Conservation (phyloP, 1,140 invertebrate genomes). For the Aradophagus sp. region DNA sequence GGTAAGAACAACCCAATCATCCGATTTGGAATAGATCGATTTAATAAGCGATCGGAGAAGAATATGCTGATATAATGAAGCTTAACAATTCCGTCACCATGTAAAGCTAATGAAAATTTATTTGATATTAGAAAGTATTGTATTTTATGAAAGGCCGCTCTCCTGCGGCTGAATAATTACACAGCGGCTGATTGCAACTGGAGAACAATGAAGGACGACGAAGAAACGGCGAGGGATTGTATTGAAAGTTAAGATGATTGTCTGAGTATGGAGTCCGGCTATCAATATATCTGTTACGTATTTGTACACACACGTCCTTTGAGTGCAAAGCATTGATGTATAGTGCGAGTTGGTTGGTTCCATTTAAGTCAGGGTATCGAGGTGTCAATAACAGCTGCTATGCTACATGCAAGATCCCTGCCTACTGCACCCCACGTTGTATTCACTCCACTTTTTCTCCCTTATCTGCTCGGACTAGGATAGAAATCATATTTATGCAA, state of each 20-base stretch:
- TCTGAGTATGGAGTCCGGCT: conserved; percentile 42
- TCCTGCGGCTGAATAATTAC: conserved; percentile 12
- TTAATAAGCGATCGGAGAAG: too few species aligned
- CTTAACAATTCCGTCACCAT: too few species aligned
- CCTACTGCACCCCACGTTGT: conserved; percentile 64
- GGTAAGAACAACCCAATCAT: too few species aligned
- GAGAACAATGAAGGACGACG: conserved; percentile 24
- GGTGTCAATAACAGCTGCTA: conserved; percentile 75
- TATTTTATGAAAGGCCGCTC: too few species aligned
- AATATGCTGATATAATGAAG: too few species aligned
- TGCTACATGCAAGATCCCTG: conserved; percentile 70
- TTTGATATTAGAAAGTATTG: too few species aligned
- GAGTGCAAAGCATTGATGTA: conserved; percentile 65
- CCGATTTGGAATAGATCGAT: too few species aligned
- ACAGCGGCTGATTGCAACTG: conserved; percentile 7
- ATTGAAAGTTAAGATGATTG: conserved; percentile 53
- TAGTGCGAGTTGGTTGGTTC: conserved; percentile 70
- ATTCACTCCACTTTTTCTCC: conserved; percentile 69
- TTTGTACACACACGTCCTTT: conserved; percentile 55
- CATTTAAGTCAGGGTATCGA: conserved; percentile 74
- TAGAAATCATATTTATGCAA: conserved; percentile 58
- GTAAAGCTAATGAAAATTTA: too few species aligned
- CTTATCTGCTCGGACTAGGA: conserved; percentile 61
- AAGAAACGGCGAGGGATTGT: conserved; percentile 31
- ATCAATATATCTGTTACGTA: conserved; percentile 58